Conservation (phyloP, 53 echinoderm and acorn worm genomes). For the Mesocentrotus franciscanus region DNA sequence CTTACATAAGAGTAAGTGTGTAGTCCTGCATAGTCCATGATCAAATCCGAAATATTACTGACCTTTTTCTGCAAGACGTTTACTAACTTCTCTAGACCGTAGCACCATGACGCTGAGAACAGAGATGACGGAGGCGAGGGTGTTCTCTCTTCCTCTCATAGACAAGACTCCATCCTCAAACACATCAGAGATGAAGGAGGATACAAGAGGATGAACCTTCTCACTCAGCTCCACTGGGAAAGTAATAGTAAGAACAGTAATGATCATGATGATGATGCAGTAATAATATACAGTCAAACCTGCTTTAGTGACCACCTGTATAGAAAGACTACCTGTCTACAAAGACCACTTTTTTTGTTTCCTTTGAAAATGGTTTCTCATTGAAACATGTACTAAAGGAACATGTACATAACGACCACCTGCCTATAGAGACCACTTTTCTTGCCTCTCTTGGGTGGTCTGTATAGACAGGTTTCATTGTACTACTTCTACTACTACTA, state of each 20-base stretch:
- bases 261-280: background rate
- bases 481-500: too few species aligned
- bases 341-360: too few species aligned
- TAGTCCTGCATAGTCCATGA: background rate
- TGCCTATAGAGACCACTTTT: too few species aligned
- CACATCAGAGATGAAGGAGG: conserved; percentile 77
- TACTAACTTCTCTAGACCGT: conserved; percentile 13
- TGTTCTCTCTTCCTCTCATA: conserved; percentile 79
- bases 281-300: too few species aligned
- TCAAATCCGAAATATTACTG: background rate
- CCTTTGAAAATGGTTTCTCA: too few species aligned
- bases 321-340: too few species aligned
- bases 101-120: conserved; percentile 65
- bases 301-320: too few species aligned
- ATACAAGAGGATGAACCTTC: conserved; percentile 74
- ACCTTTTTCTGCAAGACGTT: conserved; percentile 12
- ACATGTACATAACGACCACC: too few species aligned
- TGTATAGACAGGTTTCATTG: too few species aligned
- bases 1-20: too few species aligned
- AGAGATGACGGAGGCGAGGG: conserved; percentile 83
- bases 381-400: too few species aligned
- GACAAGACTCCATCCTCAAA: conserved; percentile 89
- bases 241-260: background rate
- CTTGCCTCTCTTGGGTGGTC: too few species aligned
- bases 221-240: conserved; percentile 65